phyloP scores from a whole-genome alignment of 2,113 vertebrate genomes.

The Cromileptes altivelis region DNA sequence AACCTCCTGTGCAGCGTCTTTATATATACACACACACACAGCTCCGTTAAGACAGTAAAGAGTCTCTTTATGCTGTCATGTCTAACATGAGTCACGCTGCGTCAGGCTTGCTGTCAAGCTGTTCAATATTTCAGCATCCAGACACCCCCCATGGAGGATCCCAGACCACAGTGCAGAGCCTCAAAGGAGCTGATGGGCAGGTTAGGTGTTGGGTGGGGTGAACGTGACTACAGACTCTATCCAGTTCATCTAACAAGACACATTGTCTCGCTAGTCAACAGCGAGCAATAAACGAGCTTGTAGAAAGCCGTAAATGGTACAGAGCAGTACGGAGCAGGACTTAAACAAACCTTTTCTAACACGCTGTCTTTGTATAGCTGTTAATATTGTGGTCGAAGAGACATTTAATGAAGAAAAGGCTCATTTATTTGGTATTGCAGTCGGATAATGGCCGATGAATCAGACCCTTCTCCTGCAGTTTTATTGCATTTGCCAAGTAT shows the following conservation, averaged over 20 bases:
- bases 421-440: conserved; percentile 49
- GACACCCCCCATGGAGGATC: conserved; percentile 43
- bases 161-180: conserved; percentile 30
- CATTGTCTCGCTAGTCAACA: conserved; percentile 6
- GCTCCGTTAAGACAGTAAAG: not conserved
- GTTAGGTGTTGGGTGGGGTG: conserved; percentile 23
- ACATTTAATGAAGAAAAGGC: conserved; percentile 24
- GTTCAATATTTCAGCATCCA: conserved; percentile 68
- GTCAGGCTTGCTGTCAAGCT: conserved; percentile 54
- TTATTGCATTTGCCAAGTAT: conserved; percentile 47
- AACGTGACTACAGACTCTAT: conserved; percentile 16
- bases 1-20: conserved; percentile 6
- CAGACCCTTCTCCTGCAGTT: conserved; percentile 37
- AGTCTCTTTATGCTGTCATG: conserved; percentile 31
- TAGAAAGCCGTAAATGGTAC: not conserved
- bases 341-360: conserved; percentile 14
- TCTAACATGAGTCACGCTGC: conserved; percentile 55
- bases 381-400: conserved; percentile 12
- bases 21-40: conserved; percentile 5
- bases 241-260: conserved; percentile 2
- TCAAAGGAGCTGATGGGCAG: conserved; percentile 2
- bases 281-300: conserved; percentile 1
- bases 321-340: not conserved
- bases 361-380: conserved; percentile 12
- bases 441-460: conserved; percentile 51